These are phyloP conservation scores for Sacculina carcini DNA, from an alignment of 2,888 invertebrate genomes.

Conservation along the genomic window DNA sequence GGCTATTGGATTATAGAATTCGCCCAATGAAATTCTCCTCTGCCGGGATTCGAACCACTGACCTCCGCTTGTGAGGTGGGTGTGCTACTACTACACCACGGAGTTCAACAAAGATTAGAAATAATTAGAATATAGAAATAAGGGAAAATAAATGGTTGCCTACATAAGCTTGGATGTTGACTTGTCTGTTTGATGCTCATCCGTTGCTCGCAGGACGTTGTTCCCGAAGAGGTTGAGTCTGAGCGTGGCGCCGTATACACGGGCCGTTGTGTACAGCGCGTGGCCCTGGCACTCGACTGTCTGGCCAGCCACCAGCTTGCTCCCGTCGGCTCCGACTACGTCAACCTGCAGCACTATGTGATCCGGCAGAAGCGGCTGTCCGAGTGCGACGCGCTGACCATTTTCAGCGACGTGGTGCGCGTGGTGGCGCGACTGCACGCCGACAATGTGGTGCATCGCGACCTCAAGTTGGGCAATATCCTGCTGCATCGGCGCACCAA, in stretches of 20 bases:
- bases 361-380: conserved; percentile 45
- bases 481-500: conserved; percentile 37
- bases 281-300: conserved; percentile 45
- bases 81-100: no score
- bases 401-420: conserved; percentile 44
- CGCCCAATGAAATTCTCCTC: no score
- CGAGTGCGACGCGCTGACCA: conserved; percentile 41
- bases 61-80: no score
- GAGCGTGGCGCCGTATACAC: conserved; percentile 16
- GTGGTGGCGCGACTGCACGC: conserved; percentile 45
- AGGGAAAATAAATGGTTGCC: no score
- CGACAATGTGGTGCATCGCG: conserved; percentile 48
- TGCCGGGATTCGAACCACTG: no score
- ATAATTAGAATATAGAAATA: background rate
- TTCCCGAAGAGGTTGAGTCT: conserved; percentile 32
- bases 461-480: conserved; percentile 48
- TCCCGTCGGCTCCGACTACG: conserved; percentile 27
- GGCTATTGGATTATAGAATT: no score
- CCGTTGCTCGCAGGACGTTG: conserved; percentile 32
- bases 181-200: background rate
- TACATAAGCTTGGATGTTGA: conserved; percentile 6
- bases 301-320: conserved; percentile 38
- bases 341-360: conserved; percentile 45
- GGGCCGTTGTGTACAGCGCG: conserved; percentile 22
- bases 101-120: no score